phyloP scores from a whole-genome alignment of 2,888 invertebrate genomes.

The Drosophila borealis region DNA sequence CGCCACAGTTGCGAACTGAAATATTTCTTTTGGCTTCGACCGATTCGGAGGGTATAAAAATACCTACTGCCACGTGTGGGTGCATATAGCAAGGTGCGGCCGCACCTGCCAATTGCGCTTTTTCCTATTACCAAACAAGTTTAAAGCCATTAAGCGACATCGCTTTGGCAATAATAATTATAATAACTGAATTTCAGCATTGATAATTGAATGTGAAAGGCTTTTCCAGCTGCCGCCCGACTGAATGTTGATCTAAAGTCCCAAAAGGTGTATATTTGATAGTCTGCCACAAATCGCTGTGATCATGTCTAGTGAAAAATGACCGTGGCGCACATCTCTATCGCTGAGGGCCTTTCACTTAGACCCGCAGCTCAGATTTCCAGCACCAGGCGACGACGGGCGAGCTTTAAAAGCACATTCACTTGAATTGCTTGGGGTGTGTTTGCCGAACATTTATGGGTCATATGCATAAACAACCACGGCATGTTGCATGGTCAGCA shows the following conservation, averaged over 20 bases:
- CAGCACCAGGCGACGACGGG: constrained; percentile 44
- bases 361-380: constrained; percentile 38
- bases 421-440: constrained; percentile 47
- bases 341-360: constrained; percentile 52
- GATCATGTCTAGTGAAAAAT: constrained; percentile 31
- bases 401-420: constrained; percentile 42
- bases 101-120: constrained; percentile 51
- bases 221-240: constrained; percentile 38
- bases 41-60: constrained; percentile 40
- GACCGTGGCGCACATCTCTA: constrained; percentile 12
- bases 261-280: constrained; percentile 1
- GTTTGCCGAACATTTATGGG: constrained; percentile 67
- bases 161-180: constrained; percentile 27
- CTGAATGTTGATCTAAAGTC: constrained; percentile 17
- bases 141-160: constrained; percentile 35
- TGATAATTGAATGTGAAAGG: constrained; percentile 71
- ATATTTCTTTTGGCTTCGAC: constrained; percentile 32
- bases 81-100: constrained; percentile 29
- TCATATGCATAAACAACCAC: constrained; percentile 59
- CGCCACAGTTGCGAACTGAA: constrained; percentile 39
- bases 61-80: constrained; percentile 14
- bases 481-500: constrained; percentile 57
- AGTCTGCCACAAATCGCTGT: constrained; percentile 7
- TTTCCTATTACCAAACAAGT: constrained; percentile 37
- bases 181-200: constrained; percentile 34